phyloP scores from a whole-genome alignment of 2,113 vertebrate genomes.

The Corydoras sp. region DNA sequence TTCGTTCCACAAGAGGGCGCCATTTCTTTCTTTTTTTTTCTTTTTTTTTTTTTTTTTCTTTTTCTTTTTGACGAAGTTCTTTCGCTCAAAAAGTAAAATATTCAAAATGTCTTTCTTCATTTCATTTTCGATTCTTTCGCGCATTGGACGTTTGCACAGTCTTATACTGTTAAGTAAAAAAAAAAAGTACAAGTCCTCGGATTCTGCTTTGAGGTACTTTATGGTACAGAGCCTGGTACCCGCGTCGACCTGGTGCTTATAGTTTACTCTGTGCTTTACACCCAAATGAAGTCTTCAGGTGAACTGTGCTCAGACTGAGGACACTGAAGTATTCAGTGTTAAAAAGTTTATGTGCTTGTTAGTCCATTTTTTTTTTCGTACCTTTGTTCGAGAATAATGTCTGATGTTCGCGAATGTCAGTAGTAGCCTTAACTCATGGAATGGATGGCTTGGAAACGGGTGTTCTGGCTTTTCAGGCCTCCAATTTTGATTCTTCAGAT shows the following conservation, averaged over 20 bases:
- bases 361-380: background rate
- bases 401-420: conserved; percentile 3
- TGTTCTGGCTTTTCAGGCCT: background rate
- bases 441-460: conserved; percentile 12
- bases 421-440: conserved; percentile 11
- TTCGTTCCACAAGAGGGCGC: conserved; percentile 58
- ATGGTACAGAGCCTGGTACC: conserved; percentile 2
- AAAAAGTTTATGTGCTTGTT: background rate
- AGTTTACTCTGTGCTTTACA: background rate
- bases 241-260: background rate
- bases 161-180: conserved; percentile 56
- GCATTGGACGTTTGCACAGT: conserved; percentile 63
- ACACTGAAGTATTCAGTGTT: conserved; percentile 20
- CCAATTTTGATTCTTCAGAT: background rate
- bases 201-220: conserved; percentile 19
- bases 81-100: background rate
- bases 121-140: conserved; percentile 40
- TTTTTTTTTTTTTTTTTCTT: conserved; percentile 45
- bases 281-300: background rate
- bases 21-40: conserved; percentile 50
- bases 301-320: background rate
- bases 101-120: too few relatives aligned
- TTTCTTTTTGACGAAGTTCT: conserved; percentile 39
- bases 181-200: background rate
- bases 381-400: background rate